These are phyloP conservation scores for Masnerella sp. DNA, from an alignment of 2,888 invertebrate genomes.

Conservation along the genomic window DNA sequence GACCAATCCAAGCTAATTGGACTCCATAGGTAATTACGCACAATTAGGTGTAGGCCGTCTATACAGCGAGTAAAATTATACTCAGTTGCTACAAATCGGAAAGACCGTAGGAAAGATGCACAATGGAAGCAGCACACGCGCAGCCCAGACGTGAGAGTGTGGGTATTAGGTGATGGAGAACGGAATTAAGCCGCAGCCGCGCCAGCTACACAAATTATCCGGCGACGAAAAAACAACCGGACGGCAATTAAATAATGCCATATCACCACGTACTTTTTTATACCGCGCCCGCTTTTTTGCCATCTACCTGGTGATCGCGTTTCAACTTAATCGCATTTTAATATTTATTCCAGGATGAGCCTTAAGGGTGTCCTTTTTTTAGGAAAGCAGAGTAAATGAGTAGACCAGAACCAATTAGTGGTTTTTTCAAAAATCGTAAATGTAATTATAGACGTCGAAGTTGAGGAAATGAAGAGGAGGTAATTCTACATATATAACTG, in stretches of 20 bases:
- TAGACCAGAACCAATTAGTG: no score
- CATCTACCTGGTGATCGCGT: conserved; percentile 24
- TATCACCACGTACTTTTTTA: conserved; percentile 71
- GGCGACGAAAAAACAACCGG: conserved; percentile 72
- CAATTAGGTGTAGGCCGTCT: conserved; percentile 74
- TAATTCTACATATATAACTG: no score
- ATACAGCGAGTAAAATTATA: conserved; percentile 66
- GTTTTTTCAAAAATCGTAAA: no score
- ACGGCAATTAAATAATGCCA: conserved; percentile 75
- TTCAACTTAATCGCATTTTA: conserved; percentile 26
- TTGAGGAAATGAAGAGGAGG: no score
- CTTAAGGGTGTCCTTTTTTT: no score
- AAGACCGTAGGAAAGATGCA: conserved; percentile 56
- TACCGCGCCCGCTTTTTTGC: conserved; percentile 55
- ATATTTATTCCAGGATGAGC: no score
- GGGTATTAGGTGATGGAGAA: conserved; percentile 47
- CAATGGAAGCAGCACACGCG: conserved; percentile 10
- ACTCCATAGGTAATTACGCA: conserved; percentile 76
- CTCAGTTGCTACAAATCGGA: conserved; percentile 68
- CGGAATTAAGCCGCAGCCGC: conserved; percentile 63
- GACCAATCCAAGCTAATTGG: conserved; percentile 75
- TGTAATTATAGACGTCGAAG: no score
- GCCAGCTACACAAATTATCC: conserved; percentile 76
- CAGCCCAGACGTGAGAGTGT: conserved; percentile 41
- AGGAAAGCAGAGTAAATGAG: no score